Base-by-base conservation (phyloP, 2,888 invertebrate genomes). In the Agonopterix alstromeriana region DNA sequence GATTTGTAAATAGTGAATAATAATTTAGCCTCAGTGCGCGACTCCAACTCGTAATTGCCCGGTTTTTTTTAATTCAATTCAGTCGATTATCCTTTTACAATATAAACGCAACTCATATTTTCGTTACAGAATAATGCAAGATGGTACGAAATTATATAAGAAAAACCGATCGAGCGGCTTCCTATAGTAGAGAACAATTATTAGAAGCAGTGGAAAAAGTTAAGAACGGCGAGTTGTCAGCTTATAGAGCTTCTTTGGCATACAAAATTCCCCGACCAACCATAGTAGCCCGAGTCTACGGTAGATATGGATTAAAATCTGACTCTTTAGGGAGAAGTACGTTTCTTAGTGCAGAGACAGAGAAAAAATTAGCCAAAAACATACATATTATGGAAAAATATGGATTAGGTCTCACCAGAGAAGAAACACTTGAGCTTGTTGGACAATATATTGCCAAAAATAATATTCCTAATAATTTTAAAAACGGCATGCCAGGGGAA, bases 31-130 rank as follows among this genome's bases (percentile, higher is more conserved):
- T 14, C 14, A 14, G 14, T 14, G 14, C 14, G 14, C 14, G 14
- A 14, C 14, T 14, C 14, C 14, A 14, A 14, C 14, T 14, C 14
- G 14, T 14, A 14, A 14, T 14, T 14, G 14, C 14, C 14, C 14
- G 14, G 1, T 14, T 14, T 14, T 14, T 14, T 14, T 14, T 14
- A 14, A 14, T 14, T 14, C 2, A 14, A 14, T 14, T 14, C 14
- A 14, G 1, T 14, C 14, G 14, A 14, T 14, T 14, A 14, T 14
- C 14, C 14, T 14, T 14, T 2, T 14, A 14, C 14, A 14, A 53
- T 53, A 50, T 49, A 3, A 48, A 47, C 27, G 47, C 48, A 27
- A 58, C 7, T 65, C 66, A 53, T 14, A 14, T 14, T 14, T 14
- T 14, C 14, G 14, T 14, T 14, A 14, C 14, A 14, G 14, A 14